Base-by-base conservation (phyloP, 2,888 invertebrate species). In the Fragum sueziense region DNA sequence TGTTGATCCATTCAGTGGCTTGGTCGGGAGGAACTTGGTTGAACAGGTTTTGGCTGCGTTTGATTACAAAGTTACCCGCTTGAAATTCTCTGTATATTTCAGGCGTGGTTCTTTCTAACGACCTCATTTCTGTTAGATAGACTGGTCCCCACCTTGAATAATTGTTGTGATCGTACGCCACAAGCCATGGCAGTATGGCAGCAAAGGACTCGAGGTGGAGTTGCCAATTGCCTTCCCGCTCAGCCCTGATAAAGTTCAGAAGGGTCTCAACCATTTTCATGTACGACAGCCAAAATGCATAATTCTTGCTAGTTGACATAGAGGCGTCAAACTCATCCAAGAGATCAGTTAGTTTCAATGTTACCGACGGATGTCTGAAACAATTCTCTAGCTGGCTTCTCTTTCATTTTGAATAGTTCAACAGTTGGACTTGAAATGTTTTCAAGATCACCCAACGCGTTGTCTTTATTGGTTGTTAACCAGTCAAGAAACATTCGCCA, bases 61-160 rank as follows among this genome's bases (percentile, higher is more conserved):
- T 37, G 7, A 37, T 14, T 14, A 37, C 37, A 37, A 37, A 37
- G 37, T 37, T 37, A 9, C 37, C 37, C 6, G 6, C 14, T 37
- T 37, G 6, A 14, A 37, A 37, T 37, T 37, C 37, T 9, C 14
- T 14, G 6, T 9, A 14, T 9, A 37, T 37, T 37, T 37, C 37
- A 9, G 37, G n/a, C n/a, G n/a, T n/a, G n/a, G n/a, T n/a, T n/a
- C n/a, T n/a, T n/a, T n/a, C n/a, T 61, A 61, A 20, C 29, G 17
- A 27, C 37, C 33, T 54, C 74, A 80, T 78, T 2, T 84, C 84
- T 7, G 77, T 7, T 34, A 84, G 65, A 70, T 80, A 84, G 14
- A 84, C 74, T 22, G 80, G 72, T 0, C 83, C 82, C 80, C 80
- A 84, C 57, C 82, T 54, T 11, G 78, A 69, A 65, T 84, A 80